Percentiles rank a stretch among this genome's conserved stretches.
Evolutionary conservation across 1,140 invertebrate genomes (phyloP).

Genomic region (Brachionus koreanus): DNA sequence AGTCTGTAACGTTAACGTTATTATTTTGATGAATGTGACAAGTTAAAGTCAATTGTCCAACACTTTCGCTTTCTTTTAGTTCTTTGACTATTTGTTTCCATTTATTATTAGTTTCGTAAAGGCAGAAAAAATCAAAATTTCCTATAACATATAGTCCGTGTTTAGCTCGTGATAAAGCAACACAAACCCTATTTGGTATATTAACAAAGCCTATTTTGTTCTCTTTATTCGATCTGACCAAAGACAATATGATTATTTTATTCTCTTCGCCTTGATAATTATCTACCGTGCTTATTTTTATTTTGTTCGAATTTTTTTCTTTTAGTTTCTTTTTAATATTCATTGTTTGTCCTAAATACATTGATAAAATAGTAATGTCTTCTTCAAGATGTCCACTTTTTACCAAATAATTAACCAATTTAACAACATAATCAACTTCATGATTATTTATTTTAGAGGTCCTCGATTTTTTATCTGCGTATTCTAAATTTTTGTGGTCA

Average conservation of each 20-base stretch:
- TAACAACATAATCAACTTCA: conserved; percentile 54
- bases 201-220: conserved; percentile 73
- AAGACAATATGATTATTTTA: conserved; percentile 74
- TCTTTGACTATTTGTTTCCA: conserved; percentile 56
- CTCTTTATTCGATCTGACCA: conserved; percentile 70
- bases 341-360: conserved; percentile 55
- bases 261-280: conserved; percentile 77
- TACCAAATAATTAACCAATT: conserved; percentile 53
- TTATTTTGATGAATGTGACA: not conserved
- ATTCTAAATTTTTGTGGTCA: conserved; percentile 52
- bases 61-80: not conserved
- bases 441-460: conserved; percentile 52
- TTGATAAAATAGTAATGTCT: conserved; percentile 57
- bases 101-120: conserved; percentile 54
- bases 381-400: conserved; percentile 52
- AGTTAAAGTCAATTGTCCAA: not conserved
- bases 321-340: not conserved
- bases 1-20: conserved; percentile 47
- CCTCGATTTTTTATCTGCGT: conserved; percentile 49
- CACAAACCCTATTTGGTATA: conserved; percentile 73
- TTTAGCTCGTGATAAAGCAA: conserved; percentile 75
- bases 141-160: conserved; percentile 68
- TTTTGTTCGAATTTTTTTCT: not conserved
- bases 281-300: conserved; percentile 43
- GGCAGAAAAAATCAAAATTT: conserved; percentile 65